These are phyloP conservation scores for Cariama cristata DNA, from an alignment of 2,113 vertebrate species.

Conservation along the genomic window DNA sequence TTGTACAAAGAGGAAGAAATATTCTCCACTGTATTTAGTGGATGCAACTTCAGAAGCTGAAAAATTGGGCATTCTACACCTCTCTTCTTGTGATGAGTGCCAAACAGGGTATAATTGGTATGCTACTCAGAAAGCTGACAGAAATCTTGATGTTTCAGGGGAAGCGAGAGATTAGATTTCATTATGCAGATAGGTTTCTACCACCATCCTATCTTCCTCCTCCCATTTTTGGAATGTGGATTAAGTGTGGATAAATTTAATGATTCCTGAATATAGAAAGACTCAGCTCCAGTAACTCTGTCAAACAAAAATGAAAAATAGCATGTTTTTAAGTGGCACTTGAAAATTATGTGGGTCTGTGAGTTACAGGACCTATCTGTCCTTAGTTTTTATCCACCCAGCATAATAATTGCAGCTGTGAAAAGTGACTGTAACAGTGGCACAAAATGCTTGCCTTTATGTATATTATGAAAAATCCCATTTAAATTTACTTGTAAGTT, in stretches of 20 bases:
- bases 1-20: neutral
- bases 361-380: neutral
- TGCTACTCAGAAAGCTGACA: neutral
- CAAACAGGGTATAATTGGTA: neutral
- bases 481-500: neutral
- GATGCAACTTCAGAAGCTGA: neutral
- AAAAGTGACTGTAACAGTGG: neutral
- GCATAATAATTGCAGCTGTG: neutral
- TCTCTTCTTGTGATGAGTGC: neutral
- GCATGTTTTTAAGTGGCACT: neutral
- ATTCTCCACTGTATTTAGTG: neutral
- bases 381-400: neutral
- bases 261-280: neutral
- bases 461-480: neutral
- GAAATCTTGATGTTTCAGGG: neutral
- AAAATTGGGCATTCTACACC: neutral
- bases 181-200: neutral
- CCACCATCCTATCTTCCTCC: neutral
- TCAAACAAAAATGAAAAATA: neutral
- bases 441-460: neutral
- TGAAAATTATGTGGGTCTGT: neutral
- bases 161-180: neutral
- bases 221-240: neutral
- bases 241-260: neutral
- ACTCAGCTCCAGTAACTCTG: neutral